phyloP scores from a whole-genome alignment of 2,113 vertebrate genomes.

The Hydrolagus affinis region DNA sequence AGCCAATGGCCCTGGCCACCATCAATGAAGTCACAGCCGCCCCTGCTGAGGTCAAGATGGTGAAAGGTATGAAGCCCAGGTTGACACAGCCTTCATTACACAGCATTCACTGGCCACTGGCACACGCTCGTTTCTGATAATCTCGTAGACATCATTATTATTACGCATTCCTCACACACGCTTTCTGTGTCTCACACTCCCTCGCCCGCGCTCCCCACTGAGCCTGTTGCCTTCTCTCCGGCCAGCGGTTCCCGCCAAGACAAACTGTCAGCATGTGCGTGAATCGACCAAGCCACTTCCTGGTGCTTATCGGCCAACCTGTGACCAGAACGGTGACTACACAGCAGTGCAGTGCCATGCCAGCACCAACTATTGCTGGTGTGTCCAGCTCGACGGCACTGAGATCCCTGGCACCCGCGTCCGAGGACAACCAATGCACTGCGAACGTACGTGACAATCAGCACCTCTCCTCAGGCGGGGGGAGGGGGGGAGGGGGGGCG shows the following conservation, averaged over 20 bases:
- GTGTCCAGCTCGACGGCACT: constrained; percentile 67
- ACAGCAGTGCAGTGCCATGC: constrained; percentile 70
- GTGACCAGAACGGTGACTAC: constrained; percentile 74
- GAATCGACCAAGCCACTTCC: not conserved
- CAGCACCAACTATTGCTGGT: constrained; percentile 77
- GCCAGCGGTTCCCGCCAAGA: not conserved
- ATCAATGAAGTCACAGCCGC: too few species aligned
- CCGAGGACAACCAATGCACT: constrained; percentile 48
- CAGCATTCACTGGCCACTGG: too few species aligned
- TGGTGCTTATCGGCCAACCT: constrained; percentile 64
- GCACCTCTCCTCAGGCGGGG: not conserved
- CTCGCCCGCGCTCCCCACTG: too few species aligned
- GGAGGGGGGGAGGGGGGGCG: constrained; percentile 40
- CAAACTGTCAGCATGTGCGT: not conserved
- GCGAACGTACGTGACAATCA: constrained; percentile 49
- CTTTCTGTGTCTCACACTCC: too few species aligned
- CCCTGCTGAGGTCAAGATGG: not conserved
- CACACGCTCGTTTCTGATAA: too few species aligned
- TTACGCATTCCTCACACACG: too few species aligned
- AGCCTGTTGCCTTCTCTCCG: too few species aligned
- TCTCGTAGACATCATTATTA: too few species aligned
- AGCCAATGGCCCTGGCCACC: not conserved
- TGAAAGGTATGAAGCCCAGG: too few species aligned
- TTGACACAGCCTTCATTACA: too few species aligned
- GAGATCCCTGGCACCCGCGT: constrained; percentile 54